Base-by-base conservation (phyloP, 2,888 invertebrate species). In the Periphyllus acericola region DNA sequence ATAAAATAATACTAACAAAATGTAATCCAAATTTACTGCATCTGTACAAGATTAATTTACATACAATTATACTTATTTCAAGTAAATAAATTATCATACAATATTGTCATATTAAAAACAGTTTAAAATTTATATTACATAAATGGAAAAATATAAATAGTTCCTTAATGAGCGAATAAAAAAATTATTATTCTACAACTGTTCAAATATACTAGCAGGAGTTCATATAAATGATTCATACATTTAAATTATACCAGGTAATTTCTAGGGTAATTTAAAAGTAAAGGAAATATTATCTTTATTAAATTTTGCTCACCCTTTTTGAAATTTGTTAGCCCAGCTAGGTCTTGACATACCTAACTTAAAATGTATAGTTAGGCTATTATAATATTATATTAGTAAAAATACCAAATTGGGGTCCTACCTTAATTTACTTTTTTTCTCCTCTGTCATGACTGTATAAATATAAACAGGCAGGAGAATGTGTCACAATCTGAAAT, bases 361-460 rank as follows among this genome's bases (percentile, higher is more conserved):
- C 72, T 81, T 86, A 80, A 71, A 72, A 72, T 80, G 36, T 87
- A 74, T 74, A 81, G 72, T 87, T 80, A 87, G 87, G 87, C 87
- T 81, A 74, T 87, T 36, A 79, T 86, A 87, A 80, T 74, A 81
- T 87, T 74, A 87, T 81, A 81, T 87, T 87, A 87, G 87, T 87
- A 81, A 74, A 79, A 80, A 87, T 75, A 87, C 87, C 80, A 87
- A 87, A 87, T 72, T 81, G 81, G 87, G 81, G 46, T 87, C 87
- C 87, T 87, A 87, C 87, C 87, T 87, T 87, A 87, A 87, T 87
- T 87, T 87, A 87, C 87, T 87, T 87, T 87, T 87, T 87, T 87
- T 87, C 87, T 87, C 87, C 81, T 87, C 87, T 87, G 87, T 87
- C 87, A 87, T 87, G 87, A 87, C 74, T 87, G 87, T 80, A 87